phyloP scores from a whole-genome alignment of 92 coral and sea anemone genomes.

The Parazoanthus darwini region DNA sequence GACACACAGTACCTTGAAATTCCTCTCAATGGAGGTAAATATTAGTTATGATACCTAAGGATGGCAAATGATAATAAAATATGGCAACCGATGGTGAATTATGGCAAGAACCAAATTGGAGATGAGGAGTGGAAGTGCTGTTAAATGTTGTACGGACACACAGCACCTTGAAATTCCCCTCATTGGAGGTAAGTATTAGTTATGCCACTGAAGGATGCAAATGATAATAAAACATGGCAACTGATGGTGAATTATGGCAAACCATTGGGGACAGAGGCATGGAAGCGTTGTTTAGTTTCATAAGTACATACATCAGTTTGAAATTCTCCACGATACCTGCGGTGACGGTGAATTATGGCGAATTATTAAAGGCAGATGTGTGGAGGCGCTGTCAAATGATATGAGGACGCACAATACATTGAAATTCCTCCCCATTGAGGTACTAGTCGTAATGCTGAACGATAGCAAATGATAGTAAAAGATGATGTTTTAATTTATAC shows the following conservation, averaged over 20 bases:
- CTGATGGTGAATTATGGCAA: neutral
- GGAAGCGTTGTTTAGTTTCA: neutral
- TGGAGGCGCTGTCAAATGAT: slow-evolving; percentile 46
- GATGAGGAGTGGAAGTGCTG: slow-evolving; percentile 92
- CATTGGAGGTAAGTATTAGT: slow-evolving; percentile 75
- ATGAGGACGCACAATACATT: neutral
- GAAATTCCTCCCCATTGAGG: neutral
- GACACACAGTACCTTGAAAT: slow-evolving; percentile 71
- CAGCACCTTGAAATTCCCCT: slow-evolving; percentile 71
- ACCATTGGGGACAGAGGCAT: no score
- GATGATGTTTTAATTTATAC: no score
- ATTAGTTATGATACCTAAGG: neutral
- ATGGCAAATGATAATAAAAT: neutral
- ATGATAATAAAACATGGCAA: neutral
- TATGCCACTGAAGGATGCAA: neutral
- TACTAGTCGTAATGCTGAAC: neutral
- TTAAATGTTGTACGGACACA: slow-evolving; percentile 77
- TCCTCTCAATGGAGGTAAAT: slow-evolving; percentile 88
- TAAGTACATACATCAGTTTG: neutral
- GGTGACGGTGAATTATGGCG: neutral
- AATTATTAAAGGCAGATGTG: slow-evolving; percentile 82
- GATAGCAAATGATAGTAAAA: neutral
- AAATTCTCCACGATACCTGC: neutral
- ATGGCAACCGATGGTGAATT: neutral
- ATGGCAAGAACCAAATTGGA: slow-evolving; percentile 72